Percentiles rank a stretch among this genome's conserved stretches.
phyloP scores from a whole-genome alignment of 2,113 vertebrate genomes.

The Thunnus thynnus region DNA sequence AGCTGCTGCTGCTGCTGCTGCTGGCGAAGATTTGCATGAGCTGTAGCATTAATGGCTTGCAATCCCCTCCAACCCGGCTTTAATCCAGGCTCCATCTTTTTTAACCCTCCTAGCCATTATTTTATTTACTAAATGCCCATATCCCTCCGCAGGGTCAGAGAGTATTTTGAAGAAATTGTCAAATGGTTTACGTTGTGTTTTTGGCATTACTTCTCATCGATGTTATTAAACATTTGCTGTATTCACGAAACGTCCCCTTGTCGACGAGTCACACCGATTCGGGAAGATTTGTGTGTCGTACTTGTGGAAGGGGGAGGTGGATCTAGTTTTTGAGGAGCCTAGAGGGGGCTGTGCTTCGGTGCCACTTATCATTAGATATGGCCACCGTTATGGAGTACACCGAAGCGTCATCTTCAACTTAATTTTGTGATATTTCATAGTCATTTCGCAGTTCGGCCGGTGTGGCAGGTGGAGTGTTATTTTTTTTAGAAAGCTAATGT shows the following conservation, averaged over 20 bases:
- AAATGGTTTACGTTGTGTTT: conserved; percentile 42
- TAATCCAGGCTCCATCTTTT: conserved; percentile 67
- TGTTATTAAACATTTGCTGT: not conserved
- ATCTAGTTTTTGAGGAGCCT: conserved; percentile 78
- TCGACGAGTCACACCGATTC: not conserved
- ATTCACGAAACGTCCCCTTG: not conserved
- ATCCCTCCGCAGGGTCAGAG: conserved; percentile 88
- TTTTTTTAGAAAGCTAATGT: conserved; percentile 51
- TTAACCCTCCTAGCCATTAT: conserved; percentile 63
- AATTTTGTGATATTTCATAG: conserved; percentile 64
- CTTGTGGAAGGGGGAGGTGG: conserved; percentile 61
- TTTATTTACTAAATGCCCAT: conserved; percentile 88
- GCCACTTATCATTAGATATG: conserved; percentile 85
- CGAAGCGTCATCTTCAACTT: conserved; percentile 80
- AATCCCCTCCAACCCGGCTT: conserved; percentile 19
- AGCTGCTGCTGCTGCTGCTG: conserved; percentile 23
- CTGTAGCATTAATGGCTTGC: not conserved
- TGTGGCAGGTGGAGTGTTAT: conserved; percentile 25
- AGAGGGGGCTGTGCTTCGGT: conserved; percentile 74
- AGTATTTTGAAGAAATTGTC: conserved; percentile 84
- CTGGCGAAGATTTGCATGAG: conserved; percentile 56
- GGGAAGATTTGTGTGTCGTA: conserved; percentile 14
- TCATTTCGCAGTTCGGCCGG: conserved; percentile 29
- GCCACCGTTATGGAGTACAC: conserved; percentile 80
- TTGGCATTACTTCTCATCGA: not conserved